phyloP scores from a whole-genome alignment of 2,113 vertebrate genomes.

The Sminthopsis crassicaudata region DNA sequence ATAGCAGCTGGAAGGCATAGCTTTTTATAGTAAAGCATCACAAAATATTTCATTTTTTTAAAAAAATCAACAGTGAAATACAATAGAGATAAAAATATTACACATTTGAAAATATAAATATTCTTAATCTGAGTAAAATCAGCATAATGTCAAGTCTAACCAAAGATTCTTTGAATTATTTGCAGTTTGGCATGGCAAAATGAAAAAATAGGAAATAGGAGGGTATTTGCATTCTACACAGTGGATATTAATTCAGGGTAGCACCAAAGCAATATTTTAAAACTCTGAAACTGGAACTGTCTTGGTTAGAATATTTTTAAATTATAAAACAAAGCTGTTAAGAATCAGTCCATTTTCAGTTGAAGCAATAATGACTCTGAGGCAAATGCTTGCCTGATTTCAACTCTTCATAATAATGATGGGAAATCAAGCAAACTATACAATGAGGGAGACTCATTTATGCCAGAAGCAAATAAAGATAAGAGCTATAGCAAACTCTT shows the following conservation, averaged over 20 bases:
- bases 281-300: background rate
- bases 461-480: slow-evolving; percentile 71
- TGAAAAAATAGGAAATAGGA: slow-evolving; percentile 5
- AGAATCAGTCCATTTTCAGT: slow-evolving; percentile 56
- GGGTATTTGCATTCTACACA: background rate
- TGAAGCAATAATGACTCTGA: slow-evolving; percentile 53
- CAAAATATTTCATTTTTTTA: background rate
- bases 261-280: slow-evolving; percentile 40
- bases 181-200: slow-evolving; percentile 22
- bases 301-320: slow-evolving; percentile 47
- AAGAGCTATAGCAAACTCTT: slow-evolving; percentile 54
- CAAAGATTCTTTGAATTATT: slow-evolving; percentile 29
- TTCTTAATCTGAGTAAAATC: background rate
- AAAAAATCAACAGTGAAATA: background rate
- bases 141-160: background rate
- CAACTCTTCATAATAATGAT: slow-evolving; percentile 62
- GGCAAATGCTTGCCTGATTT: slow-evolving; percentile 70
- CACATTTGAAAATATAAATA: background rate
- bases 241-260: slow-evolving; percentile 16
- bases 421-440: slow-evolving; percentile 70
- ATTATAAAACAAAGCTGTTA: slow-evolving; percentile 55
- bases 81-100: background rate
- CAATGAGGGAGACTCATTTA: slow-evolving; percentile 65
- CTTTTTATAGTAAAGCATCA: background rate
- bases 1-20: background rate